Evolutionary conservation across 1,140 invertebrate species (phyloP).

Genomic region (Panagrolaimus sp.): DNA sequence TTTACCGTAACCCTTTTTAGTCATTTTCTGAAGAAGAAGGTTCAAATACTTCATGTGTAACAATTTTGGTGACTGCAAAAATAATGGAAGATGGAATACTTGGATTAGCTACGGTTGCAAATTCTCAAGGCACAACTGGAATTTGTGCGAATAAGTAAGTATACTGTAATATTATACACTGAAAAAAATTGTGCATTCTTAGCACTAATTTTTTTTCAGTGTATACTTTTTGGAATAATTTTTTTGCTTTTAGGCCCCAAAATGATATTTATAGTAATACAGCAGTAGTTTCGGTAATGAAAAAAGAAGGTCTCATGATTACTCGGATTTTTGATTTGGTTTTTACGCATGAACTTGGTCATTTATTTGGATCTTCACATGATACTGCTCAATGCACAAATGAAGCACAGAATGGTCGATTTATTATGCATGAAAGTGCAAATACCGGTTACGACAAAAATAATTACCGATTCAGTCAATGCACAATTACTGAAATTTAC

Average conservation of each 20-base stretch:
- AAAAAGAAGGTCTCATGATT: conserved; percentile 40
- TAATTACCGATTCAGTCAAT: conserved; percentile 43
- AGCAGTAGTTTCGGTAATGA: conserved; percentile 32
- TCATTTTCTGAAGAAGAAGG: conserved; percentile 45
- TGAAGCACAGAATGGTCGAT: conserved; percentile 35
- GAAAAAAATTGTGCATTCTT: conserved; percentile 26
- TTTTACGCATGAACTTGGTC: conserved; percentile 43
- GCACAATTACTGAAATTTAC: conserved; percentile 30
- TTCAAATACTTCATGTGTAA: conserved; percentile 37
- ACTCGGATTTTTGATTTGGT: conserved; percentile 48
- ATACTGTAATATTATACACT: too few relatives aligned
- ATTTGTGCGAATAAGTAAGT: conserved; percentile 28
- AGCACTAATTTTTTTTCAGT: too few relatives aligned
- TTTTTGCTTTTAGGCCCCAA: neutral
- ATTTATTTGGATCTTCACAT: conserved; percentile 35
- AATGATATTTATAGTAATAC: neutral
- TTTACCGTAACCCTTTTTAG: conserved; percentile 18
- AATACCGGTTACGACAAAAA: conserved; percentile 46
- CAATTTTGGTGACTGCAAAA: conserved; percentile 41
- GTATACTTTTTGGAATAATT: conserved; percentile 16
- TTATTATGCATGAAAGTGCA: conserved; percentile 41
- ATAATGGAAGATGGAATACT: conserved; percentile 34
- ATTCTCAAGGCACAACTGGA: conserved; percentile 9
- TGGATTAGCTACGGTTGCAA: conserved; percentile 35
- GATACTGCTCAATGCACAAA: conserved; percentile 36